Evolutionary conservation across 2,888 invertebrate genomes (phyloP), one percentile per base, ranked within the genome.

Genomic region (Strigamia crassipes): DNA sequence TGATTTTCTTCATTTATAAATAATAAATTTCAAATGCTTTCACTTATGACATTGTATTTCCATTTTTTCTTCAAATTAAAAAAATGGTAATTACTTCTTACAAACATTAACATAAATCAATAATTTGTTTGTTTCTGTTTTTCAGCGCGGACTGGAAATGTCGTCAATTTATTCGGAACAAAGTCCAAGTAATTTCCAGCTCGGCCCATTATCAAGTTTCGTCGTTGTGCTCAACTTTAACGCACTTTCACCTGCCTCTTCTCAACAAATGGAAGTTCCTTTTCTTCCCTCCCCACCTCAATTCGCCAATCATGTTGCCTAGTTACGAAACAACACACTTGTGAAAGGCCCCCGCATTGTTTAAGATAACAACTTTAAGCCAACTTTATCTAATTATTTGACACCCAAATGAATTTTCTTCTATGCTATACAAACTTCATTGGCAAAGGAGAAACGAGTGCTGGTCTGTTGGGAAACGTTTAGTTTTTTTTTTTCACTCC

Each of bases 251-350:
- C 51, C n/a, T 51, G 51, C 51, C 51, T 51, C 51, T 51, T 51
- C 42, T 46, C 42, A 46, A 46, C 51, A 51, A 51, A 51, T 51
- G n/a, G 51, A 51, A 51, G 51, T 51, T 51, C n/a, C 51, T 51
- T 51, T 51, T n/a, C 51, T n/a, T 51, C 51, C 51, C 51, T n/a
- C 0, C 51, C 13, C 51, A 51, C 51, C 51, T 51, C 18, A 13
- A 18, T 51, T 51, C 51, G 51, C 51, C 51, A 51, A 51, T 51
- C 51, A 51, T 51, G 51, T 51, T 51, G 51, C 51, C 51, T 51
- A 51, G 51, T 51, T 51, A 51, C 51, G 51, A 51, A 51, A 51
- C 51, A 51, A 51, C 51, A 51, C 51, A 51, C 51, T 51, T 51
- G n/a, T 51, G 51, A 51, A 51, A 51, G 51, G n/a, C 12, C 51